A percentile compares a stretch with the other conserved stretches of the same genome.
Conservation (phyloP, 1,140 invertebrate species). For the Brachionus angularis region DNA sequence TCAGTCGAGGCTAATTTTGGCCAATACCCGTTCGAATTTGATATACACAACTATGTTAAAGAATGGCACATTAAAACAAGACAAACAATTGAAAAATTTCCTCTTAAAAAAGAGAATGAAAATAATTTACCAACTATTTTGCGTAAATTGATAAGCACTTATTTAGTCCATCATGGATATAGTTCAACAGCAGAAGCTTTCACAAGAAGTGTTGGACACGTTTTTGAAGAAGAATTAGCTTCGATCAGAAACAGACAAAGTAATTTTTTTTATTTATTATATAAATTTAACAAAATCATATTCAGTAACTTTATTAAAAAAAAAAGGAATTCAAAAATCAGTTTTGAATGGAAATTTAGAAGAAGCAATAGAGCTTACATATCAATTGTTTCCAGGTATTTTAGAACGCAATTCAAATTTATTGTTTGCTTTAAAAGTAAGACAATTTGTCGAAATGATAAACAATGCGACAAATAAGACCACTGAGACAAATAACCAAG, state of each 20-base stretch:
- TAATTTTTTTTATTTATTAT: constrained; percentile 66
- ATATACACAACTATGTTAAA: constrained; percentile 91
- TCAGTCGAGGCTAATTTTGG: constrained; percentile 98
- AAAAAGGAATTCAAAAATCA: constrained; percentile 87
- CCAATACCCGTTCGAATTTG: constrained; percentile 90
- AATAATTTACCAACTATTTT: constrained; percentile 85
- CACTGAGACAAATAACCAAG: constrained; percentile 46
- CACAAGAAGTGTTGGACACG: constrained; percentile 78
- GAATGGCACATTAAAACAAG: constrained; percentile 64
- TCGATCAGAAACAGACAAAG: constrained; percentile 96
- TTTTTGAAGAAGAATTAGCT: constrained; percentile 82
- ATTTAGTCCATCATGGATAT: constrained; percentile 94
- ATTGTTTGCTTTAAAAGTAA: constrained; percentile 86
- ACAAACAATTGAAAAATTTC: constrained; percentile 78
- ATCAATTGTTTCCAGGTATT: constrained; percentile 80
- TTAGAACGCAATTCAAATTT: constrained; percentile 82
- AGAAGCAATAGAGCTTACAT: constrained; percentile 85
- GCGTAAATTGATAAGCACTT: constrained; percentile 75
- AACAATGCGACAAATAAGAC: constrained; percentile 60
- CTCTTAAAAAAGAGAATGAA: constrained; percentile 75
- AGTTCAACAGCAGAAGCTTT: constrained; percentile 94
- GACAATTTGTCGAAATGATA: constrained; percentile 87
- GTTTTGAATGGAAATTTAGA: constrained; percentile 84
- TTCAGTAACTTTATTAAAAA: too few relatives aligned
- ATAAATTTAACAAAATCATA: too few relatives aligned